A percentile compares a stretch with the other conserved stretches of the same genome.
Evolutionary conservation across 2,797 vertebrate genomes (phyloP).

Genomic region (Geotria australis): DNA sequence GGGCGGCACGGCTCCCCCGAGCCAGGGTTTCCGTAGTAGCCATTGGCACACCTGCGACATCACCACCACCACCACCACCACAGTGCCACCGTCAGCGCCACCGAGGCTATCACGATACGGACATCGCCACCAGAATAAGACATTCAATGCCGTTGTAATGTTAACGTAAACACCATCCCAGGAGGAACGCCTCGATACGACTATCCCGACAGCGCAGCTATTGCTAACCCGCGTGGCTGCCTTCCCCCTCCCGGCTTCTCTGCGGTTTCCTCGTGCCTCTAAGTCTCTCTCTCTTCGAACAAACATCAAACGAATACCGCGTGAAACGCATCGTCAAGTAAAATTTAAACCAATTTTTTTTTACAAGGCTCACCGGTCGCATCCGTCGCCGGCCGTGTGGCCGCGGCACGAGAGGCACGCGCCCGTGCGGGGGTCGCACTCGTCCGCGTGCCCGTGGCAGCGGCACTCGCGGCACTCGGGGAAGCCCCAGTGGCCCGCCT

Average conservation of each 20-base stretch:
- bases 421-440: slow-evolving; percentile 32
- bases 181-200: no score
- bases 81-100: no score
- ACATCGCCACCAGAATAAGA: no score
- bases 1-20: slow-evolving; percentile 75
- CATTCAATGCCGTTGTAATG: no score
- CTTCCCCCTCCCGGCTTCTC: no score
- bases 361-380: slow-evolving; percentile 48
- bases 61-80: not conserved
- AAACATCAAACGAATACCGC: not conserved
- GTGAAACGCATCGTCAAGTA: no score
- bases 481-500: slow-evolving; percentile 75
- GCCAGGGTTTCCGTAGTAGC: slow-evolving; percentile 66
- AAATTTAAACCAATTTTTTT: no score
- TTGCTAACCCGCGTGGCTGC: no score
- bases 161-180: no score
- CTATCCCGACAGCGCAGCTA: no score
- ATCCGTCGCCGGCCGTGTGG: slow-evolving; percentile 38
- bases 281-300: not conserved
- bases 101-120: no score
- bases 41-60: slow-evolving; percentile 33
- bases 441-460: slow-evolving; percentile 49
- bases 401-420: slow-evolving; percentile 41
- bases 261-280: not conserved
- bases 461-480: slow-evolving; percentile 47